phyloP scores from a whole-genome alignment of 2,888 invertebrate species.

The Chrysodeixis includens region DNA sequence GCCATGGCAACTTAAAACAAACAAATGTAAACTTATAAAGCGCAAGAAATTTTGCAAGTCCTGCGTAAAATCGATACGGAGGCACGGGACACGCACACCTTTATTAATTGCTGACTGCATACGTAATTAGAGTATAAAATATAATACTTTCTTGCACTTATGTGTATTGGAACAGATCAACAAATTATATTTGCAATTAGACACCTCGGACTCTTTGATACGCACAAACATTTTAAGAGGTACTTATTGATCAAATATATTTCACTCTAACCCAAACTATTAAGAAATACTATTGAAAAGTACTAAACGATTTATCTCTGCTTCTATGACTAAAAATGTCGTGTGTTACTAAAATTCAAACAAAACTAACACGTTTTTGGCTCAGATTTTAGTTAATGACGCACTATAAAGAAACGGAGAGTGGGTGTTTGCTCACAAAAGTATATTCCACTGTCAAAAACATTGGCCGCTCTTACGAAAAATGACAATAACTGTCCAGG shows the following conservation, averaged over 20 bases:
- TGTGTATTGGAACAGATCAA: not conserved
- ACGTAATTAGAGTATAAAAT: not conserved
- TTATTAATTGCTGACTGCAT: not conserved
- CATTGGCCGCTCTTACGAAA: slow-evolving; percentile 5
- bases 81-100: not conserved
- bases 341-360: slow-evolving; percentile 5
- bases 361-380: slow-evolving; percentile 7
- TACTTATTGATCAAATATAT: too few relatives aligned
- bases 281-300: too few relatives aligned
- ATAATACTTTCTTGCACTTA: not conserved
- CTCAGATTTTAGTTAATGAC: slow-evolving; percentile 11
- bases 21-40: slow-evolving; percentile 25
- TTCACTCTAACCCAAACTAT: too few relatives aligned
- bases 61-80: slow-evolving; percentile 13
- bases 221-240: too few relatives aligned
- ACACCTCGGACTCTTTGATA: too few relatives aligned
- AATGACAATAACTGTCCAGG: slow-evolving; percentile 3
- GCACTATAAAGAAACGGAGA: not conserved
- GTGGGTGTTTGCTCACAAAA: not conserved
- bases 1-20: slow-evolving; percentile 40
- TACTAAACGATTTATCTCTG: too few relatives aligned
- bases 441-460: not conserved
- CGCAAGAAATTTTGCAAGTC: slow-evolving; percentile 8
- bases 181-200: too few relatives aligned
- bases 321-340: too few relatives aligned